Evolutionary conservation across 2,888 invertebrate genomes (phyloP).

Genomic region (Metalampra italica): DNA sequence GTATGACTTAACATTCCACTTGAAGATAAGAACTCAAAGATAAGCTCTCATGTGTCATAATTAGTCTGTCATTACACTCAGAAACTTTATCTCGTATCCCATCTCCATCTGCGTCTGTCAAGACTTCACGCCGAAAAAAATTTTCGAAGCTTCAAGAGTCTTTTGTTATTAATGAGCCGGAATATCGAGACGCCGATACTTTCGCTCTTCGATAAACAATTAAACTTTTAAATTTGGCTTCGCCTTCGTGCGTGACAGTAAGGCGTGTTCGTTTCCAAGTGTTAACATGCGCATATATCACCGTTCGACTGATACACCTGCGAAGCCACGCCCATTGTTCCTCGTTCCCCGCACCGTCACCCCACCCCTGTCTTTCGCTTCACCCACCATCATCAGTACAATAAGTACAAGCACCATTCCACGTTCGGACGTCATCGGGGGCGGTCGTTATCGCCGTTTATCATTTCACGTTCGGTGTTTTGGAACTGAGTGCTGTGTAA

Average conservation of each 20-base stretch:
- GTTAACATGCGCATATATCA: conserved; percentile 75
- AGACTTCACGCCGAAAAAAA: conserved; percentile 20
- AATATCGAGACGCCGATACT: conserved; percentile 28
- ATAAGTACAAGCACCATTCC: conserved; percentile 48
- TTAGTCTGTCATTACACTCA: conserved; percentile 49
- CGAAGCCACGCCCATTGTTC: conserved; percentile 52
- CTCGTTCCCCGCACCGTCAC: conserved; percentile 29
- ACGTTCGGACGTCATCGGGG: conserved; percentile 50
- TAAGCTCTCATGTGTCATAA: conserved; percentile 21
- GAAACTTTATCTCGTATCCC: conserved; percentile 40
- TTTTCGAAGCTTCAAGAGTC: conserved; percentile 22
- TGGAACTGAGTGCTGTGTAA: conserved; percentile 58
- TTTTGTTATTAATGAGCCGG: conserved; percentile 38
- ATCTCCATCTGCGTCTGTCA: conserved; percentile 42
- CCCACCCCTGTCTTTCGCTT: conserved; percentile 48
- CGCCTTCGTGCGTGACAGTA: conserved; percentile 52
- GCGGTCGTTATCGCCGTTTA: conserved; percentile 42
- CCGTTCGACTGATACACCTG: conserved; percentile 68
- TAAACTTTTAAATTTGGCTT: conserved; percentile 31
- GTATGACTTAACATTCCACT: background rate
- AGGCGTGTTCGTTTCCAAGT: conserved; percentile 67
- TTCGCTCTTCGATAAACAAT: conserved; percentile 57
- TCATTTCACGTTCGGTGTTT: conserved; percentile 39
- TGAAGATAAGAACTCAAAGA: conserved; percentile 8
- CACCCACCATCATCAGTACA: conserved; percentile 30